A percentile compares a stretch with the other conserved stretches of the same genome.
phyloP scores from a whole-genome alignment of 2,797 vertebrate genomes.

The Leucoraja ocellata region DNA sequence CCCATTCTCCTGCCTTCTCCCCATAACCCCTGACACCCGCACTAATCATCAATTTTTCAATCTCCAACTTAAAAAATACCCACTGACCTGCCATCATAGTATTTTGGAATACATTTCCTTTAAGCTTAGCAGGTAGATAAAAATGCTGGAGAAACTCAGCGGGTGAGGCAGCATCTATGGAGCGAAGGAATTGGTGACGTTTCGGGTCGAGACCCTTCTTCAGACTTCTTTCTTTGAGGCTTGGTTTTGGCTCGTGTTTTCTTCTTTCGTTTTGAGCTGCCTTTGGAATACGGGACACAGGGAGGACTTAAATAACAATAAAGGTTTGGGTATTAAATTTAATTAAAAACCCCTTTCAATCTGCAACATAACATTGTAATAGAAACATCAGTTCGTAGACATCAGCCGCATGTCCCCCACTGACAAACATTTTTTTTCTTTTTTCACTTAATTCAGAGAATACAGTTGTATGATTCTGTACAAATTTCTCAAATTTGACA shows the following conservation, averaged over 20 bases:
- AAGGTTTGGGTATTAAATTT: constrained; percentile 30
- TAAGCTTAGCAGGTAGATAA: neutral
- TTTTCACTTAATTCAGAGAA: constrained; percentile 32
- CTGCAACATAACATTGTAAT: constrained; percentile 33
- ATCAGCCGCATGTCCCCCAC: constrained; percentile 24
- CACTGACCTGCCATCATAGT: neutral
- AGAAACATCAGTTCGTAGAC: neutral
- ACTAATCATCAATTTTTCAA: too few relatives aligned
- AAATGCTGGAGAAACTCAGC: too few relatives aligned
- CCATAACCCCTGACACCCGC: too few relatives aligned
- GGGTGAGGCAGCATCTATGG: too few relatives aligned
- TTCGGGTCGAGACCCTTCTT: too few relatives aligned
- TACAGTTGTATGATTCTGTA: constrained; percentile 35
- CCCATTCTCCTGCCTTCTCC: too few relatives aligned
- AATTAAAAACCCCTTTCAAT: constrained; percentile 36
- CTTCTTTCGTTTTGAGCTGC: neutral
- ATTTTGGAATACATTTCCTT: neutral
- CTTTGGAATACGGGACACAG: neutral
- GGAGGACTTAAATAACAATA: neutral
- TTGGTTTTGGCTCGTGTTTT: neutral
- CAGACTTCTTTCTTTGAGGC: neutral
- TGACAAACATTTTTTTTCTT: constrained; percentile 25
- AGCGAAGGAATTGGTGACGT: too few relatives aligned
- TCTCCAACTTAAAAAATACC: too few relatives aligned
- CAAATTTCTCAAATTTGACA: constrained; percentile 31